Base-by-base conservation (phyloP, 2,888 invertebrate species). In the Synanthedon formicaeformis region DNA sequence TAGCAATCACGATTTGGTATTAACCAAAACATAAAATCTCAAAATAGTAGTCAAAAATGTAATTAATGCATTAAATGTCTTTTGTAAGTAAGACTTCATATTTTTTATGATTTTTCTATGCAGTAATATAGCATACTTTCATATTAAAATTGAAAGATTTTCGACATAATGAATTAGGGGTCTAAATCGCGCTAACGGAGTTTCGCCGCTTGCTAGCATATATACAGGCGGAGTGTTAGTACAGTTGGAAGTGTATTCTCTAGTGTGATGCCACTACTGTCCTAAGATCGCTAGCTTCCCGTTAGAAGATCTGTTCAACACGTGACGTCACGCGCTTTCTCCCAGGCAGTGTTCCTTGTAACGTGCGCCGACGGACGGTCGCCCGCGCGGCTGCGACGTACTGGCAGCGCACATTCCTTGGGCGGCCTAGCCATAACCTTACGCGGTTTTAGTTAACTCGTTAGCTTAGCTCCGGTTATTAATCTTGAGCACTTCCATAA, bases 201-300 rank as follows among this genome's bases (percentile, higher is more conserved):
- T 78, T 71, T 75, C 73, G 48, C 0, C 2, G 0, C 0, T 2
- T 13, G n/a, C 52, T 68, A 2, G 53, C 65, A 78, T 74, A 70
- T 76, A 75, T 72, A 62, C 64, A 0, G 3, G 0, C 2, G 4
- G 50, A 4, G 1, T 1, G 0, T 0, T 0, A 0, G 0, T 0
- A 0, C 55, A 0, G 0, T 58, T 62, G 90, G 90, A 90, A 89
- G 90, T 90, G 89, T 88, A 81, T 89, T 88, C 89, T 89, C 88
- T 90, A 90, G 89, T 89, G 89, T 91, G 91, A 90, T 90, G 90
- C 89, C 89, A 90, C 90, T 80, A 81, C 89, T 90, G 90, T 87
- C 78, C 78, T 82, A 83, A 86, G 90, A 90, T 90, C 90, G 83
- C 90, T 90, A 87, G 87, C 78, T 64, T 23, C 55, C 69, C 79